phyloP scores from a whole-genome alignment of 2,113 vertebrate species.

The Carassius carassius region DNA sequence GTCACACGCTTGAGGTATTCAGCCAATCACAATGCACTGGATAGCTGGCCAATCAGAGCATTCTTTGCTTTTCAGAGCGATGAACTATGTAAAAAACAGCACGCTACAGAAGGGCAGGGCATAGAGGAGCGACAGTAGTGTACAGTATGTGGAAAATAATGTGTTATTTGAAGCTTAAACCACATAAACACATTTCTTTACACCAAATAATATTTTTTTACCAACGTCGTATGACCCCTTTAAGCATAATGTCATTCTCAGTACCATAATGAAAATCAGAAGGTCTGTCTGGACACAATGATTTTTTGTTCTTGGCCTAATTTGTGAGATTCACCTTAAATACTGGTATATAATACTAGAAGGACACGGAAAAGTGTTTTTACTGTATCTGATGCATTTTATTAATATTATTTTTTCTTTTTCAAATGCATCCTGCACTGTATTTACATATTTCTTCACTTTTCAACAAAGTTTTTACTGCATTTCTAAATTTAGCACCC shows the following conservation, averaged over 20 bases:
- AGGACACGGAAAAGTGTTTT: background rate
- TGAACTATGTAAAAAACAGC: too few relatives aligned
- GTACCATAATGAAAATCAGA: background rate
- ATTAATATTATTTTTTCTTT: background rate
- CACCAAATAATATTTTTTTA: too few relatives aligned
- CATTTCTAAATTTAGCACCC: background rate
- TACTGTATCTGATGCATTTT: slow-evolving; percentile 32
- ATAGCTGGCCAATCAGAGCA: too few relatives aligned
- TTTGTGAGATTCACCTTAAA: background rate
- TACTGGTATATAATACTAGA: background rate
- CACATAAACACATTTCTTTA: too few relatives aligned
- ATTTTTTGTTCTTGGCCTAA: background rate
- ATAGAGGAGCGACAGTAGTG: too few relatives aligned
- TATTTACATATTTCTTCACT: slow-evolving; percentile 22
- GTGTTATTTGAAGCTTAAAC: too few relatives aligned
- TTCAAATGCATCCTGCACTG: slow-evolving; percentile 41
- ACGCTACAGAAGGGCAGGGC: too few relatives aligned
- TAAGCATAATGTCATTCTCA: background rate
- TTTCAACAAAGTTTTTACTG: slow-evolving; percentile 14
- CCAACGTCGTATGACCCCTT: background rate
- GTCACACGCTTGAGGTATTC: too few relatives aligned
- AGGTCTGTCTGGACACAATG: background rate
- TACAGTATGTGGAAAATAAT: too few relatives aligned
- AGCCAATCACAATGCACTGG: too few relatives aligned
- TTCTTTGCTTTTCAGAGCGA: too few relatives aligned